Conservation (phyloP, 2,797 vertebrate genomes). For the Clangula hyemalis region DNA sequence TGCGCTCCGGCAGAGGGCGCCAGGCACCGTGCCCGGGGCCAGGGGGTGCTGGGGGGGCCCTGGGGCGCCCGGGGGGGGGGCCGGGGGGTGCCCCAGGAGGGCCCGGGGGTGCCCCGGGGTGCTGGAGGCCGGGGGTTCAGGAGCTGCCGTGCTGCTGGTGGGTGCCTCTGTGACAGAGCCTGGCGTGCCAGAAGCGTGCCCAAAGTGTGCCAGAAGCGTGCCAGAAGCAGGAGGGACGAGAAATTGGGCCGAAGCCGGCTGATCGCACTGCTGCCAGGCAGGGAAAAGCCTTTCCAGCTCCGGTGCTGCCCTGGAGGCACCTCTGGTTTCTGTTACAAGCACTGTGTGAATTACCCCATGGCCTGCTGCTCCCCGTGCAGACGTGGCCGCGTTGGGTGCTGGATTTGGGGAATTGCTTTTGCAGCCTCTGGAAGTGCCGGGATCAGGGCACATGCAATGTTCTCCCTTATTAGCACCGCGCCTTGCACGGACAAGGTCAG, state of each 20-base stretch:
- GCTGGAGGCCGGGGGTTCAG: neutral
- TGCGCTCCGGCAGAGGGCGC: neutral
- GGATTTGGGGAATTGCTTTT: neutral
- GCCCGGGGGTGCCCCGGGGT: neutral
- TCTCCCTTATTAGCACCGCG: rapidly evolving
- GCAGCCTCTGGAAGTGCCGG: neutral
- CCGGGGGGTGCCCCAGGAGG: neutral
- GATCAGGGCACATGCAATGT: neutral
- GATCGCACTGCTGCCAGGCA: neutral
- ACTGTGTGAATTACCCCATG: neutral
- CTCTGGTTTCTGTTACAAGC: neutral
- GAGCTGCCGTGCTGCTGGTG: neutral
- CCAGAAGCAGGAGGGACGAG: too few relatives aligned
- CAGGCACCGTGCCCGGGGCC: neutral
- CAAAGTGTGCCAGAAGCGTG: too few relatives aligned
- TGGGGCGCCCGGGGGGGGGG: neutral
- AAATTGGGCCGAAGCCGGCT: neutral
- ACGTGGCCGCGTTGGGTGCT: neutral
- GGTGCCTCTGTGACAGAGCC: neutral
- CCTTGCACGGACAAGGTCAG: rapidly evolving
- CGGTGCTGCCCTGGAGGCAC: neutral
- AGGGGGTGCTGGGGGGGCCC: too few relatives aligned
- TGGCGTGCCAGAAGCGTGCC: too few relatives aligned
- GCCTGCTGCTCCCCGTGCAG: neutral
- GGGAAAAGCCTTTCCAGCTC: neutral